phyloP scores from a whole-genome alignment of 2,888 invertebrate species.

The Xanthostigma xanthostigma region DNA sequence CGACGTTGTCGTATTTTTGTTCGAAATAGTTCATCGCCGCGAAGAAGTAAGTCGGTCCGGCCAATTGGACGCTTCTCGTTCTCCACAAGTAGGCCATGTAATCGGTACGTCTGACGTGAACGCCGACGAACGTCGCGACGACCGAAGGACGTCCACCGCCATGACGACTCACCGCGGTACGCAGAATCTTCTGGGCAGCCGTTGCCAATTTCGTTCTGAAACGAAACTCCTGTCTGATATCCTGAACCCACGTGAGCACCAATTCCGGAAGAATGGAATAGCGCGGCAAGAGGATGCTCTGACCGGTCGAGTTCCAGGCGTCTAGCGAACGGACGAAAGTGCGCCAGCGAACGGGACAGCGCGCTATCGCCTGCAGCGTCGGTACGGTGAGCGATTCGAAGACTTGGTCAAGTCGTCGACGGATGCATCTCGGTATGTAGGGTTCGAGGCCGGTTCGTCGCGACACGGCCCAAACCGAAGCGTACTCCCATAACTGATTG shows the following conservation, averaged over 20 bases:
- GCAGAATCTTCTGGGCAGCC: constrained; percentile 31
- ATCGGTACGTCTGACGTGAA: constrained; percentile 41
- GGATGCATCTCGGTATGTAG: constrained; percentile 33
- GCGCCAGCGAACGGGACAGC: constrained; percentile 32
- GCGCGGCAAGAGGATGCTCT: constrained; percentile 37
- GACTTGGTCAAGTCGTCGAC: constrained; percentile 34
- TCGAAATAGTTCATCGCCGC: constrained; percentile 30
- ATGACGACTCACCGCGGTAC: constrained; percentile 19
- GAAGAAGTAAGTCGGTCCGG: constrained; percentile 25
- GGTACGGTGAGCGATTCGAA: constrained; percentile 38
- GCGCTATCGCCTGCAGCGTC: constrained; percentile 36
- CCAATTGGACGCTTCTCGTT: constrained; percentile 30
- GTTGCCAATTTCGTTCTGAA: constrained; percentile 32
- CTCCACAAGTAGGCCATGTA: constrained; percentile 37
- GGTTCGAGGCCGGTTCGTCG: constrained; percentile 31
- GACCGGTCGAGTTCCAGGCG: constrained; percentile 38
- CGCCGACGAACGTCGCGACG: constrained; percentile 31
- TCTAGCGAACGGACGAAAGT: constrained; percentile 33
- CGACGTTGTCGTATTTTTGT: constrained; percentile 23
- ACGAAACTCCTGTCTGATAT: constrained; percentile 37
- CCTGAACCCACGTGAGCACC: constrained; percentile 38
- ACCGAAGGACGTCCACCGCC: constrained; percentile 10
- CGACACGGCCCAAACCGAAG: constrained; percentile 33
- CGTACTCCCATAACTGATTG: constrained; percentile 37
- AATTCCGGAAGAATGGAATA: constrained; percentile 37